phyloP scores from a whole-genome alignment of 2,888 invertebrate genomes.

The Drosophila atripex region DNA sequence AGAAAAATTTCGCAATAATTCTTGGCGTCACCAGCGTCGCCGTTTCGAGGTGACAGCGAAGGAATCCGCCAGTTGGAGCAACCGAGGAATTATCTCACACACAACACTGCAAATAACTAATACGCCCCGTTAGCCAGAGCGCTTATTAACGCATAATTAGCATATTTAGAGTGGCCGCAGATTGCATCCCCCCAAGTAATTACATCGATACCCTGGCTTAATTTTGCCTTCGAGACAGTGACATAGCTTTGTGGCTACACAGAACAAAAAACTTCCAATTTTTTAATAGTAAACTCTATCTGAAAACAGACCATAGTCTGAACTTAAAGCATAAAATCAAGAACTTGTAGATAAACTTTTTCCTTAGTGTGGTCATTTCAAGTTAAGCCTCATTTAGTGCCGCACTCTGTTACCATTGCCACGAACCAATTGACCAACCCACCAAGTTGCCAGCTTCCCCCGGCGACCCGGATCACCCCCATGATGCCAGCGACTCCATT shows the following conservation, averaged over 20 bases:
- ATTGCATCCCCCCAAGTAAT: slow-evolving; percentile 53
- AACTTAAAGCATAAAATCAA: background rate
- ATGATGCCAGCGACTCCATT: background rate
- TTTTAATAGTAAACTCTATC: too few species aligned
- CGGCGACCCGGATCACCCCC: slow-evolving; percentile 29
- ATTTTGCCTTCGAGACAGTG: slow-evolving; percentile 38
- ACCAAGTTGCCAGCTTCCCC: slow-evolving; percentile 30
- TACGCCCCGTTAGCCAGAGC: slow-evolving; percentile 50
- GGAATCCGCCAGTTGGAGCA: slow-evolving; percentile 38
- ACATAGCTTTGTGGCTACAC: slow-evolving; percentile 32
- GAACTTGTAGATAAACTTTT: background rate
- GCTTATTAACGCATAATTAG: slow-evolving; percentile 80
- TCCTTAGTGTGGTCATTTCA: slow-evolving; percentile 53
- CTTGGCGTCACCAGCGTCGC: slow-evolving; percentile 44
- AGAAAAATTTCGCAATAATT: slow-evolving; percentile 70
- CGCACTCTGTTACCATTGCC: slow-evolving; percentile 67
- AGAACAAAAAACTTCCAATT: slow-evolving; percentile 14
- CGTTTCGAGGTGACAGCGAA: slow-evolving; percentile 44
- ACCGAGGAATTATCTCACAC: slow-evolving; percentile 64
- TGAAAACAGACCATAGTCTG: too few species aligned
- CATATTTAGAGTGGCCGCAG: slow-evolving; percentile 72
- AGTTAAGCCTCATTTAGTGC: slow-evolving; percentile 71
- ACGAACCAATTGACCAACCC: slow-evolving; percentile 45
- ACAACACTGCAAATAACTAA: slow-evolving; percentile 33
- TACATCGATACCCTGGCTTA: slow-evolving; percentile 27